Percentiles rank a stretch among this genome's conserved stretches.
Conservation (phyloP, 2,113 vertebrate species). For the Leucoraja erinaceus region DNA sequence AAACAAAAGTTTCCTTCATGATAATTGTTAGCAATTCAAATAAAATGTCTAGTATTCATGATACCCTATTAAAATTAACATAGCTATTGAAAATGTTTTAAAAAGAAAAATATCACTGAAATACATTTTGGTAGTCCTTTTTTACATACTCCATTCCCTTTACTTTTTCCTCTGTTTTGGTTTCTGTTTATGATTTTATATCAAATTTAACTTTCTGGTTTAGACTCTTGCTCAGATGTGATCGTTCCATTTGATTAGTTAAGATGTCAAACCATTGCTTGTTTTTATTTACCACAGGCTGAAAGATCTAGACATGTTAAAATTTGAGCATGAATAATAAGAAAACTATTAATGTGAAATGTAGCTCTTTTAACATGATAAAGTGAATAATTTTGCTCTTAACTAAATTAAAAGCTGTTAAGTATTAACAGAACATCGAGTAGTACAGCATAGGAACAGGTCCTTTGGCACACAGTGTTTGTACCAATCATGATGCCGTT, state of each 20-base stretch:
- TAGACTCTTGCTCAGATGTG: neutral
- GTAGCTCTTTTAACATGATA: neutral
- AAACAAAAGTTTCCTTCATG: neutral
- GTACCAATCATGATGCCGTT: too few relatives aligned
- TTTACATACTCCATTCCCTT: too few relatives aligned
- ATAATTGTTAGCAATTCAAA: neutral
- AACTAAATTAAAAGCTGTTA: neutral
- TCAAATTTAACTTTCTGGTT: neutral
- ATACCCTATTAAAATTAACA: neutral
- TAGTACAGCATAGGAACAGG: too few relatives aligned
- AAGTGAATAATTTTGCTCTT: neutral
- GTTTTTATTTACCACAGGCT: neutral
- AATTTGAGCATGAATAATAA: neutral
- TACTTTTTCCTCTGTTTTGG: too few relatives aligned
- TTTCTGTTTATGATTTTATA: too few relatives aligned
- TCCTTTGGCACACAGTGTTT: too few relatives aligned
- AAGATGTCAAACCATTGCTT: neutral
- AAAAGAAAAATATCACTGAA: neutral
- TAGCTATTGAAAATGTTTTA: neutral
- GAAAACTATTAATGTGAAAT: neutral
- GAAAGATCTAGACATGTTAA: neutral
- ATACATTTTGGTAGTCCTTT: neutral
- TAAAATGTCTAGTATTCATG: neutral
- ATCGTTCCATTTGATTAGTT: neutral
- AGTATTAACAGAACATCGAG: neutral